phyloP scores from a whole-genome alignment of 2,113 vertebrate species.

The Podarcis cretensis region DNA sequence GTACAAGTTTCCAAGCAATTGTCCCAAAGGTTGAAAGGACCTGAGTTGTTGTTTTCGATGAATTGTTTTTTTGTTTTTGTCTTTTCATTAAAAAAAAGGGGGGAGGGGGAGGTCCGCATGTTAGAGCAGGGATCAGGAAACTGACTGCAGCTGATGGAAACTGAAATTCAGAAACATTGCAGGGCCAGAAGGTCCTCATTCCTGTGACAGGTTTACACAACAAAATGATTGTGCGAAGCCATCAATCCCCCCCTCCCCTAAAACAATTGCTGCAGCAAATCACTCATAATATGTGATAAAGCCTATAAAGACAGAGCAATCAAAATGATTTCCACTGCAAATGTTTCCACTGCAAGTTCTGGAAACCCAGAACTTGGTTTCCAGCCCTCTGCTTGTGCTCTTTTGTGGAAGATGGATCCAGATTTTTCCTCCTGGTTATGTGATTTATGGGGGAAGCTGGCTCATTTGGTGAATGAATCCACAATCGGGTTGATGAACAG shows the following conservation, averaged over 20 bases:
- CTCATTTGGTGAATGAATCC: background rate
- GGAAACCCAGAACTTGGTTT: background rate
- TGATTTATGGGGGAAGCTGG: background rate
- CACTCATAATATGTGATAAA: background rate
- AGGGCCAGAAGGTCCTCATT: too few species aligned
- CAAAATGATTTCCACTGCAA: background rate
- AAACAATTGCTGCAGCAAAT: too few species aligned
- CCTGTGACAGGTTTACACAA: too few species aligned
- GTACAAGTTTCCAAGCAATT: background rate
- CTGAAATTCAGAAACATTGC: too few species aligned
- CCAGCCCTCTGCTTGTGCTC: too few species aligned
- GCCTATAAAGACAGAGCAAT: background rate
- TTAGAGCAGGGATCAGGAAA: background rate
- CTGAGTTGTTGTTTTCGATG: background rate
- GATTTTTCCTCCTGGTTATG: background rate
- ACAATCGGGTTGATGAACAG: background rate
- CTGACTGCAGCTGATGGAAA: too few species aligned
- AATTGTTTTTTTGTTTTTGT: too few species aligned
- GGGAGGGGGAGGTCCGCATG: too few species aligned
- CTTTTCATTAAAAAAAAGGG: too few species aligned
- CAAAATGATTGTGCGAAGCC: too few species aligned
- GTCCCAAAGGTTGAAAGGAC: background rate
- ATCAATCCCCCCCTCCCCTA: background rate
- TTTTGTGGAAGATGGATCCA: background rate
- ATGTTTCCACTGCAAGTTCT: too few species aligned